A percentile compares a stretch with the other conserved stretches of the same genome.
Conservation (phyloP, 2,113 vertebrate genomes). For the Petrocephalus zakoni region DNA sequence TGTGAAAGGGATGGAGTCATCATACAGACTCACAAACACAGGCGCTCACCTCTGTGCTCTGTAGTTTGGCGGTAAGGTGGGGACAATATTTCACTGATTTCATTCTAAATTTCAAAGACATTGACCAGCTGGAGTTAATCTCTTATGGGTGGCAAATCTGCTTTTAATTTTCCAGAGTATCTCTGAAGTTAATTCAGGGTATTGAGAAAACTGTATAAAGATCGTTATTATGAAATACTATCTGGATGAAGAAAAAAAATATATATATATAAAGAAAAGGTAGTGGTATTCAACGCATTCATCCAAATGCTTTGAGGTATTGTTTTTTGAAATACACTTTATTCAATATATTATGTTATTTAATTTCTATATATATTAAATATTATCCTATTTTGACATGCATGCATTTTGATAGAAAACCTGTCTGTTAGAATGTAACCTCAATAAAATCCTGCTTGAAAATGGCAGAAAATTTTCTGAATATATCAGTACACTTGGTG, state of each 20-base stretch:
- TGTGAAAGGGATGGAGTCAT: not conserved
- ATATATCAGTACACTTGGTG: not conserved
- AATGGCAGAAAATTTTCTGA: not conserved
- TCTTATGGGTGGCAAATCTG: not conserved
- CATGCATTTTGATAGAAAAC: not conserved
- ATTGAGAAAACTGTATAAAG: not conserved
- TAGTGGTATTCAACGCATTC: not conserved
- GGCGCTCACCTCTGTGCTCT: not conserved
- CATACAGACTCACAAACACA: not conserved
- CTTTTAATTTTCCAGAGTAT: not conserved
- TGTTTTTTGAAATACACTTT: not conserved
- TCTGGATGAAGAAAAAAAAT: not conserved
- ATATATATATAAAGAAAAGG: not conserved
- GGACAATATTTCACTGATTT: not conserved
- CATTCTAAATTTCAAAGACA: not conserved
- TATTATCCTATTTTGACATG: not conserved
- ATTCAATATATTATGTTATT: no score
- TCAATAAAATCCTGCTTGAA: not conserved
- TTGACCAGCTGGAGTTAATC: not conserved
- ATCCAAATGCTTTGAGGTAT: not conserved
- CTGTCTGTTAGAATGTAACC: not conserved
- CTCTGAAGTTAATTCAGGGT: not conserved
- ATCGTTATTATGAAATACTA: not conserved
- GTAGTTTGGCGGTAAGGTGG: not conserved
- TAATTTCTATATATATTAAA: not conserved